Evolutionary conservation across 2,113 vertebrate species (phyloP), one percentile per base, ranked within the genome.

Genomic region (Myotis davidii): DNA sequence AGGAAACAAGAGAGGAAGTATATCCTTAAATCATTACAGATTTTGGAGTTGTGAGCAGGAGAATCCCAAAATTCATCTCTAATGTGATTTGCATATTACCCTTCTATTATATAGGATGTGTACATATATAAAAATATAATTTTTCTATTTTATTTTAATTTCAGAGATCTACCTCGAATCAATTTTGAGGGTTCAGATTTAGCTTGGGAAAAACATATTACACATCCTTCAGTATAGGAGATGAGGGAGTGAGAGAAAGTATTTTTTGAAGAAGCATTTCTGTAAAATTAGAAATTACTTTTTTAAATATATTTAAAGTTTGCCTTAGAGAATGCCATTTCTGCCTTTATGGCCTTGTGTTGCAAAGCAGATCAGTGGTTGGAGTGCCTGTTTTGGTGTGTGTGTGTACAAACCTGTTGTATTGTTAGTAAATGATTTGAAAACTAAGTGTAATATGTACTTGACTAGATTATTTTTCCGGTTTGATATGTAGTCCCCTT

Each of bases 121-220:
- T 96, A 98, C 96, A 98, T 96, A 98, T 97, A 98, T 96, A 98
- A 93, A 96, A 97, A 76, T 98, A 97, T 98, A 98, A 98, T 98
- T 98, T 98, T 98, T 98, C 97, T 98, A 98, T 97, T 97, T 97
- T 90, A 97, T 98, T 98, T 98, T 98, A 98, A 98, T 98, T 98
- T 98, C 98, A 97, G 98, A 98, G 96, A 95, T 98, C 98, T 98
- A 98, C 98, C 95, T 98, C 97, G 96, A 98, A 98, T 98, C 97
- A 95, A 96, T 97, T 98, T 98, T 97, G 97, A 98, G 96, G 83
- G 96, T 98, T 98, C 98, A 97, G 98, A 98, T 98, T 95, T 98
- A 98, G 97, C 27, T 98, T 98, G 79, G 81, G 90, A 88, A 82
- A 96, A 85, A 97, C 70, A 81, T 10, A 59, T 95, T 97, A 98